Conservation (phyloP, 2,113 vertebrate species). For the Peucedramus taeniatus region DNA sequence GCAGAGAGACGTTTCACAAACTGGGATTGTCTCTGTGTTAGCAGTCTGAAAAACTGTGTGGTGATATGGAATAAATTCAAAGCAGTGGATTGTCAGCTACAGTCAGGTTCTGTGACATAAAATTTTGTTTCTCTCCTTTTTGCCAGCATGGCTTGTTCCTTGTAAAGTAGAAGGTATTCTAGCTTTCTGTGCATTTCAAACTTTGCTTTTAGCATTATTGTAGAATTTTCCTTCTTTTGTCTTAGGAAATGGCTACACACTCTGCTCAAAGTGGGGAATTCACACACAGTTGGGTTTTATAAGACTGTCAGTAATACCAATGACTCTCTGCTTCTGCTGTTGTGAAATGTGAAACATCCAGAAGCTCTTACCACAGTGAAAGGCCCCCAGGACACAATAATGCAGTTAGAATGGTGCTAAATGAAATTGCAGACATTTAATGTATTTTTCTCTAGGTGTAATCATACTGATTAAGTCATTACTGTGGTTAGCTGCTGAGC, state of each 20-base stretch:
- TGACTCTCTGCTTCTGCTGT: not conserved
- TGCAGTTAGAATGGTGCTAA: not conserved
- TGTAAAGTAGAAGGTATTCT: not conserved
- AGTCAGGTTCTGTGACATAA: not conserved
- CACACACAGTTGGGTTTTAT: not conserved
- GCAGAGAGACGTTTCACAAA: not conserved
- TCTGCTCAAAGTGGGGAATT: not conserved
- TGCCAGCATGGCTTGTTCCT: not conserved
- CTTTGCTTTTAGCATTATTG: not conserved
- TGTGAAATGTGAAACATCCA: not conserved
- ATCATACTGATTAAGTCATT: not conserved
- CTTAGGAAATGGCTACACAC: not conserved
- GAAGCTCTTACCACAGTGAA: not conserved
- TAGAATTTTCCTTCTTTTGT: not conserved
- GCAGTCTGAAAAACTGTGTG: not conserved
- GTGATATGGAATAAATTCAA: not conserved
- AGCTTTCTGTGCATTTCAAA: not conserved
- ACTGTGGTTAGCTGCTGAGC: not conserved
- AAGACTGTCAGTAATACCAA: not conserved
- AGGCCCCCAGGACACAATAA: not conserved
- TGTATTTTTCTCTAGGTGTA: not conserved
- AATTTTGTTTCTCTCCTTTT: not conserved
- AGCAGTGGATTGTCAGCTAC: not conserved
- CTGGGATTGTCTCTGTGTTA: not conserved
- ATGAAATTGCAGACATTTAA: not conserved